These are phyloP conservation scores for Argyrosomus regius DNA, from an alignment of 2,797 vertebrate genomes.

Conservation along the genomic window DNA sequence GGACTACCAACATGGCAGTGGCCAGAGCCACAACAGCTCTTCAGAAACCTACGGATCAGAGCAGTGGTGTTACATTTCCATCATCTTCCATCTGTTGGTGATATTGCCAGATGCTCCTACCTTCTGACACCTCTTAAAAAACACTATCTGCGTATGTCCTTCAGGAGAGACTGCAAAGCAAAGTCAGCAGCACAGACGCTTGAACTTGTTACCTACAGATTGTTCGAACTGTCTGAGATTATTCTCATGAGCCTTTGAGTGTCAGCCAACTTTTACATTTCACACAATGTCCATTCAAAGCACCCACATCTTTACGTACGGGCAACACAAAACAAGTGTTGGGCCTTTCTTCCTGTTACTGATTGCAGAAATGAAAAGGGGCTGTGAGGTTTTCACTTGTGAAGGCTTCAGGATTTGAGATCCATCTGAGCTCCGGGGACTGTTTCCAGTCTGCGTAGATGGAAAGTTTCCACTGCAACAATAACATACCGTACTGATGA, in stretches of 20 bases:
- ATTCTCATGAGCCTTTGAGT: constrained; percentile 13
- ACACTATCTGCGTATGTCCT: no score
- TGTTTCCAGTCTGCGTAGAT: constrained; percentile 59
- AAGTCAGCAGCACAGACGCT: background rate
- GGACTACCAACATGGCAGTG: no score
- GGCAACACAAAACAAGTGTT: background rate
- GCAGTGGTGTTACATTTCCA: background rate
- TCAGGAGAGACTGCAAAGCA: no score
- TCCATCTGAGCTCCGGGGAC: constrained; percentile 51
- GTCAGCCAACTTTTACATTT: constrained; percentile 28
- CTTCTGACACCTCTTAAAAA: background rate
- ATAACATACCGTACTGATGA: constrained; percentile 67
- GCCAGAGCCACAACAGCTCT: no score
- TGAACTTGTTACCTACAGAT: background rate
- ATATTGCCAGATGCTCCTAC: background rate
- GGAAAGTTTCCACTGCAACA: constrained; percentile 75
- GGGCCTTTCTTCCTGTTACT: constrained; percentile 38
- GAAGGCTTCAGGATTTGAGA: constrained; percentile 47
- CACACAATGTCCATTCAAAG: constrained; percentile 34
- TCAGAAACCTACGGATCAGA: no score
- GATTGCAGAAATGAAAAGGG: constrained; percentile 41
- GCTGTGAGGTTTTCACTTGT: constrained; percentile 30
- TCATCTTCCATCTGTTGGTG: background rate
- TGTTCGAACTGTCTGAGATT: constrained; percentile 15
- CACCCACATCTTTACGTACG: background rate